Evolutionary conservation across 2,888 invertebrate species (phyloP).

Genomic region (Blastobasis lacticolella): DNA sequence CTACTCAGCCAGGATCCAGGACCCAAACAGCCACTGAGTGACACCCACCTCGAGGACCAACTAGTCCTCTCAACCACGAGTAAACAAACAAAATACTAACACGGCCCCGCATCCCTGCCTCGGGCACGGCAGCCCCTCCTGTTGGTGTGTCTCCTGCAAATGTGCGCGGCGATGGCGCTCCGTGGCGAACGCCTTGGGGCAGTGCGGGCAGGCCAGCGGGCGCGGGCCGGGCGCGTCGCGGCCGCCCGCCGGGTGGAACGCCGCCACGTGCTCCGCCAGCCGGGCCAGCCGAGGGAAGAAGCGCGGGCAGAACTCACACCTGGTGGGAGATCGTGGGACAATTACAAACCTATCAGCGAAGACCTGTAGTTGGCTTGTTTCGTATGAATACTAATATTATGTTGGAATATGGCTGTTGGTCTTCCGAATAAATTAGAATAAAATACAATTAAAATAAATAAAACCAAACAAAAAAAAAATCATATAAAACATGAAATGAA

Average conservation of each 20-base stretch:
- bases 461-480: too few relatives aligned
- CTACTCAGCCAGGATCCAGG: too few relatives aligned
- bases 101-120: slow-evolving; percentile 33
- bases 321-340: slow-evolving; percentile 16
- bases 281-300: slow-evolving; percentile 69
- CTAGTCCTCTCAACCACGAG: too few relatives aligned
- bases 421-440: too few relatives aligned
- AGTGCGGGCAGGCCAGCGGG: slow-evolving; percentile 41
- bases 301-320: slow-evolving; percentile 71
- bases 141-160: slow-evolving; percentile 49
- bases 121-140: slow-evolving; percentile 51
- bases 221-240: slow-evolving; percentile 21
- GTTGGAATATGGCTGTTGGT: too few relatives aligned
- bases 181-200: slow-evolving; percentile 14
- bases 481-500: too few relatives aligned
- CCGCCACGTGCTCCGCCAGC: slow-evolving; percentile 68
- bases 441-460: too few relatives aligned
- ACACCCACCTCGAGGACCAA: too few relatives aligned
- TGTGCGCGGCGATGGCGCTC: slow-evolving; percentile 39
- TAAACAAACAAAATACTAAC: slow-evolving; percentile 26
- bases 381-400: too few relatives aligned
- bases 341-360: background rate
- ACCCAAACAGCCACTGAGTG: too few relatives aligned
- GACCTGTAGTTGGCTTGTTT: too few relatives aligned
- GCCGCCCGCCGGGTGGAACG: slow-evolving; percentile 43